Conservation (phyloP, 30 jellyfish, hydroid and myxozoan genomes). For the Morbakka virulenta region DNA sequence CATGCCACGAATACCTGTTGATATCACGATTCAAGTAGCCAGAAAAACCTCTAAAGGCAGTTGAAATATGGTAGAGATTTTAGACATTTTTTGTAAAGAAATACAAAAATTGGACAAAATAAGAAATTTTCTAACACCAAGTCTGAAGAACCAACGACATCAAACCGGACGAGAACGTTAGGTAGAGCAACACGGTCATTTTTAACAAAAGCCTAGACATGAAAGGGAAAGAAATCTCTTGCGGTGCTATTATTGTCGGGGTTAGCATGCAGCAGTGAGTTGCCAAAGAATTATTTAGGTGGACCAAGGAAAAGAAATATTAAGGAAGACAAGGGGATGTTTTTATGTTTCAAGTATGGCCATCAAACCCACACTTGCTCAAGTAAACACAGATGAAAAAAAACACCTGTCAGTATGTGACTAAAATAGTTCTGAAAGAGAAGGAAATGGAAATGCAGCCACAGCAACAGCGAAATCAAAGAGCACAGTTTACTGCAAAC, state of each 20-base stretch:
- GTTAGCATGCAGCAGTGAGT: background rate
- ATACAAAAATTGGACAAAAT: constrained; percentile 49
- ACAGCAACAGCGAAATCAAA: background rate
- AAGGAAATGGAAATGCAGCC: background rate
- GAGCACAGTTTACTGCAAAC: constrained; percentile 35
- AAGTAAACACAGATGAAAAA: background rate
- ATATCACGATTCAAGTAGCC: constrained; percentile 1
- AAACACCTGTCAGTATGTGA: background rate
- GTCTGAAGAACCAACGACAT: background rate
- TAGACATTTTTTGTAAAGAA: background rate
- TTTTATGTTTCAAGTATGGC: constrained; percentile 13
- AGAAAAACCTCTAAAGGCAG: background rate
- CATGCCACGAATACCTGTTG: constrained; percentile 12
- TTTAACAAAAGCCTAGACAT: background rate
- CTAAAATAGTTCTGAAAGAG: background rate
- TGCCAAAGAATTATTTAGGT: background rate
- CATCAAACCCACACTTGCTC: background rate
- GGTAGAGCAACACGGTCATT: constrained; percentile 24
- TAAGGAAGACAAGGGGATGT: background rate
- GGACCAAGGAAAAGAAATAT: background rate
- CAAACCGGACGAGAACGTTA: background rate
- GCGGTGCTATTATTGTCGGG: constrained; percentile 12
- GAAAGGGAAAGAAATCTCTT: background rate
- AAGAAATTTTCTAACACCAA: background rate
- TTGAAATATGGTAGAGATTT: background rate